Evolutionary conservation across 2,113 vertebrate genomes (phyloP), one percentile per base, ranked within the genome.

Genomic region (Danionella cerebrum): DNA sequence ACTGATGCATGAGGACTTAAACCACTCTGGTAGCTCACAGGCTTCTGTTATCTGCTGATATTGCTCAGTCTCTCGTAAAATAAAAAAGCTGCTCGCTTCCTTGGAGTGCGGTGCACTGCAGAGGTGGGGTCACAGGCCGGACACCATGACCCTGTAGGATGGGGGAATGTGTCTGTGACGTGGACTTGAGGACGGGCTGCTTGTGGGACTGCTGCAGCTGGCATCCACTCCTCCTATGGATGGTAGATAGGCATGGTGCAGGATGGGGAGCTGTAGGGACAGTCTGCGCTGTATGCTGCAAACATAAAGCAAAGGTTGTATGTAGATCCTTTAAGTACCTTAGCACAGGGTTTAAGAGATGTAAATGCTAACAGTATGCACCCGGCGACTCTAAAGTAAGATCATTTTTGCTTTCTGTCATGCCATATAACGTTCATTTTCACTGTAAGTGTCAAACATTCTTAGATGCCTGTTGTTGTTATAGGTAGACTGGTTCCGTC

Each of bases 71-170:
- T 85, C 77, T 83, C 89, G 85, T 74, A 19, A 38, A 47, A 74
- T 31, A 52, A 52, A 52, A 53, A 70, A 42, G 54, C 47, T 60
- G 47, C 60, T 39, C 47, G 65, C 65, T 86, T 83, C 84, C 76
- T 78, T 77, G 41, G 51, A 64, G 64, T 5, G 51, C 35, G 65
- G 73, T 45, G 50, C 27, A 52, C 25, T 78, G 81, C 84, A 14
- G 35, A 18, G 47, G 57, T 18, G 35, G 45, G 65, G 67, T 90
- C 88, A 98, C 95, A 98, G 94, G 86, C 95, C 96, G 10, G 95
- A 98, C 80, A 98, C 95, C 96, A 98, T 98, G 53, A 98, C 96
- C 86, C 94, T 93, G 84, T 97, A 98, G 78, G 96, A 96, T 27
- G 96, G 94, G 0, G 94, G 96, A 90, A 98, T 93, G 13, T 98